phyloP scores from a whole-genome alignment of 1,140 invertebrate species.

The Acromyrmex heyeri region DNA sequence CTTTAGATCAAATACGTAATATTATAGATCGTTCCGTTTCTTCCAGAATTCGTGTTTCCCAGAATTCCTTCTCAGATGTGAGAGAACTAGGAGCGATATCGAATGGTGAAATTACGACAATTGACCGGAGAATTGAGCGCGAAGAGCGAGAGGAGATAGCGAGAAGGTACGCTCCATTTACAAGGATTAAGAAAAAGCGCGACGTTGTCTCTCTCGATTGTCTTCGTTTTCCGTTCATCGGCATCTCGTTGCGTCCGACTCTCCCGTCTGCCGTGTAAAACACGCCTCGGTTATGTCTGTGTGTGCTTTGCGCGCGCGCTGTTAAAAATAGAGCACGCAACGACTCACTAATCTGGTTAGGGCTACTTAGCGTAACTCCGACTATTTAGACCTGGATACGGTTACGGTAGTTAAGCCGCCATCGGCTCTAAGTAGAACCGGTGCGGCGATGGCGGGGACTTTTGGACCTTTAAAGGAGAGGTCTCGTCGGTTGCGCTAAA shows the following conservation, averaged over 20 bases:
- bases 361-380: conserved; percentile 85
- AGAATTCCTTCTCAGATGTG: conserved; percentile 26
- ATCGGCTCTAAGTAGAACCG: conserved; percentile 70
- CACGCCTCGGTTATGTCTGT: conserved; percentile 40
- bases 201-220: conserved; percentile 19
- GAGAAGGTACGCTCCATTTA: conserved; percentile 68
- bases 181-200: conserved; percentile 75
- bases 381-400: conserved; percentile 86
- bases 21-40: background rate
- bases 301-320: conserved; percentile 64
- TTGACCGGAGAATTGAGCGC: background rate
- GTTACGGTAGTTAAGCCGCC: conserved; percentile 78
- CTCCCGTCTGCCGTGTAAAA: conserved; percentile 58
- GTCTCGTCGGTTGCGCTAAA: conserved; percentile 84
- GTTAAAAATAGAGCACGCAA: conserved; percentile 87
- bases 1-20: conserved; percentile 28
- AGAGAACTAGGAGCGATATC: conserved; percentile 26
- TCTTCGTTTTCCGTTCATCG: conserved; percentile 67
- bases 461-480: conserved; percentile 56
- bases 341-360: conserved; percentile 87
- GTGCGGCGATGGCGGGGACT: conserved; percentile 40
- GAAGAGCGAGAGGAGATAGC: conserved; percentile 25
- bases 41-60: background rate
- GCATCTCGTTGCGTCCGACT: conserved; percentile 50
- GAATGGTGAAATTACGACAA: conserved; percentile 40